A percentile compares a stretch with the other conserved stretches of the same genome.
phyloP scores from a whole-genome alignment of 2,888 invertebrate genomes.

The Tetragnatha montana region DNA sequence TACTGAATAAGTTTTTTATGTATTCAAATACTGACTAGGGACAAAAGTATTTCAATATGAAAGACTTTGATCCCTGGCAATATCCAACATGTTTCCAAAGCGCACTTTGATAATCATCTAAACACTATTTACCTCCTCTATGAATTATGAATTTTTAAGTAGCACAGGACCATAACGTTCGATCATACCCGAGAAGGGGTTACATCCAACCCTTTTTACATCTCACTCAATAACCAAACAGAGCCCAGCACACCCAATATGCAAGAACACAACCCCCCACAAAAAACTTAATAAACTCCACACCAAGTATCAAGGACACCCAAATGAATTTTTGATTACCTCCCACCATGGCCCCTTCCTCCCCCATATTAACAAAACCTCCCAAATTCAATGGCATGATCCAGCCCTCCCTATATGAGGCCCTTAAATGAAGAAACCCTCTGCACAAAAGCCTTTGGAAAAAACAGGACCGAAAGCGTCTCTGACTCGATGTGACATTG shows the following conservation, averaged over 20 bases:
- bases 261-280: background rate
- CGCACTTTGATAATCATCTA: no score
- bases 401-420: background rate
- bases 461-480: conserved; percentile 44
- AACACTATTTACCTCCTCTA: no score
- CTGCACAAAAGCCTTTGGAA: background rate
- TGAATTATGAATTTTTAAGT: no score
- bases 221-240: background rate
- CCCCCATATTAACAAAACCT: background rate
- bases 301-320: background rate
- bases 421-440: background rate
- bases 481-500: conserved; percentile 65
- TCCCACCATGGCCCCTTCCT: background rate
- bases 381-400: background rate
- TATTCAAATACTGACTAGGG: no score
- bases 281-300: background rate
- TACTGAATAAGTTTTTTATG: no score
- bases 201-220: background rate
- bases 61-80: no score
- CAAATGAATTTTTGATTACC: background rate
- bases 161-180: no score
- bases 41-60: no score
- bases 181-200: background rate
- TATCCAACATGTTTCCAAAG: no score
- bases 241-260: background rate